Percentiles rank a stretch among this genome's conserved stretches.
These are phyloP conservation scores for Lerema accius DNA, from an alignment of 1,140 invertebrate species.

Conservation along the genomic window DNA sequence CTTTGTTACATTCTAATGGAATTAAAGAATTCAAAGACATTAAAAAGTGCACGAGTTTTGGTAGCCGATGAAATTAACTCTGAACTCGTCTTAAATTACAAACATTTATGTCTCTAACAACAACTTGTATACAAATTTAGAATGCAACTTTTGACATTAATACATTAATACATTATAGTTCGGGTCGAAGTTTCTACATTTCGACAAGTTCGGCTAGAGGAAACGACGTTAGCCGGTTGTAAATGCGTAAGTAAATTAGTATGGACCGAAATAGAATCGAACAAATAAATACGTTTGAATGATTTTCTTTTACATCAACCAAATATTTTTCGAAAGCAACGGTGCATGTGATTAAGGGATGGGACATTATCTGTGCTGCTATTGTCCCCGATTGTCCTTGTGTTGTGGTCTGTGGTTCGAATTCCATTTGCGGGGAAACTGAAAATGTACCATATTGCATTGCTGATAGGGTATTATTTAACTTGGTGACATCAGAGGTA, in stretches of 20 bases:
- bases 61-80: slow-evolving; percentile 39
- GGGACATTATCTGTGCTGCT: slow-evolving; percentile 75
- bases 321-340: slow-evolving; percentile 77
- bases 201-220: slow-evolving; percentile 53
- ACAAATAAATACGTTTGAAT: slow-evolving; percentile 65
- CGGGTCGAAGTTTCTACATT: slow-evolving; percentile 49
- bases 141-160: slow-evolving; percentile 52
- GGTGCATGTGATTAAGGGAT: slow-evolving; percentile 81
- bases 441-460: slow-evolving; percentile 52
- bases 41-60: slow-evolving; percentile 52
- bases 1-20: slow-evolving; percentile 55
- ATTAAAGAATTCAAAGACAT: slow-evolving; percentile 46
- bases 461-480: slow-evolving; percentile 47
- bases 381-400: slow-evolving; percentile 74
- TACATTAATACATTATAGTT: too few relatives aligned
- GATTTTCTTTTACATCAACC: slow-evolving; percentile 62
- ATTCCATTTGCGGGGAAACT: slow-evolving; percentile 34
- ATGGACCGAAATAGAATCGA: slow-evolving; percentile 60
- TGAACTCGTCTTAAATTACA: slow-evolving; percentile 61
- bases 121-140: slow-evolving; percentile 69
- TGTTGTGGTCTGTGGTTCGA: slow-evolving; percentile 74
- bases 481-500: slow-evolving; percentile 22
- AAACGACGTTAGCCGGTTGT: slow-evolving; percentile 52
- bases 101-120: slow-evolving; percentile 44
- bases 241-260: slow-evolving; percentile 56